A percentile compares a stretch with the other conserved stretches of the same genome.
Conservation (phyloP, 2,113 vertebrate genomes). For the Grantiella picta region DNA sequence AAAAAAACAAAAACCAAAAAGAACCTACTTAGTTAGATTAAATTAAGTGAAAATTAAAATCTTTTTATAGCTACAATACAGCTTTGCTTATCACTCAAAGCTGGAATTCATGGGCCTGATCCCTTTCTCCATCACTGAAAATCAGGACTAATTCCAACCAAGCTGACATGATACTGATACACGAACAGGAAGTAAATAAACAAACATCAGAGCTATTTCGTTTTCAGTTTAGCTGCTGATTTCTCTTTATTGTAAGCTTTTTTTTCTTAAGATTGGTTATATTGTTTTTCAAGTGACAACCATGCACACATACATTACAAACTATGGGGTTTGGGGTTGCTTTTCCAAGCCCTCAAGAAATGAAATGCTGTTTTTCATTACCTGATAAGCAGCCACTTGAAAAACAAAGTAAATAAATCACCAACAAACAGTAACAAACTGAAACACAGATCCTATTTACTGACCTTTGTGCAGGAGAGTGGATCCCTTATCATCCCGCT, state of each 20-base stretch:
- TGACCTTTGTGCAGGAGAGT: constrained; percentile 81
- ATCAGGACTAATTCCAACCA: background rate
- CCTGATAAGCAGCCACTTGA: constrained; percentile 10
- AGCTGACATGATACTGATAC: background rate
- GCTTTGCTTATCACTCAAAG: background rate
- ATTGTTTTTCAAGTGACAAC: background rate
- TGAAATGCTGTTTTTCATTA: background rate
- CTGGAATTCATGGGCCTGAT: background rate
- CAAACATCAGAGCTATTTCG: background rate
- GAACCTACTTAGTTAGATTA: background rate
- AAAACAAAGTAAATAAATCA: constrained; percentile 15
- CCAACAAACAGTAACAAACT: background rate
- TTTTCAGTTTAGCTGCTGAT: background rate
- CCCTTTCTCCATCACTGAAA: background rate
- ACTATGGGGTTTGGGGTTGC: background rate
- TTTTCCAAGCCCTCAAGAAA: background rate
- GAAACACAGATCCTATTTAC: background rate
- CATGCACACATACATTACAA: fast-evolving
- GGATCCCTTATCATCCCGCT: constrained; percentile 73
- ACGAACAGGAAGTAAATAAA: background rate
- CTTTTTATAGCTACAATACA: background rate
- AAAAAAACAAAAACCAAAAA: too few relatives aligned
- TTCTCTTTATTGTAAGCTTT: background rate
- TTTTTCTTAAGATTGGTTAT: background rate
- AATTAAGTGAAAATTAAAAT: background rate